phyloP scores from a whole-genome alignment of 2,888 invertebrate species.

The Mycalesis mineus region DNA sequence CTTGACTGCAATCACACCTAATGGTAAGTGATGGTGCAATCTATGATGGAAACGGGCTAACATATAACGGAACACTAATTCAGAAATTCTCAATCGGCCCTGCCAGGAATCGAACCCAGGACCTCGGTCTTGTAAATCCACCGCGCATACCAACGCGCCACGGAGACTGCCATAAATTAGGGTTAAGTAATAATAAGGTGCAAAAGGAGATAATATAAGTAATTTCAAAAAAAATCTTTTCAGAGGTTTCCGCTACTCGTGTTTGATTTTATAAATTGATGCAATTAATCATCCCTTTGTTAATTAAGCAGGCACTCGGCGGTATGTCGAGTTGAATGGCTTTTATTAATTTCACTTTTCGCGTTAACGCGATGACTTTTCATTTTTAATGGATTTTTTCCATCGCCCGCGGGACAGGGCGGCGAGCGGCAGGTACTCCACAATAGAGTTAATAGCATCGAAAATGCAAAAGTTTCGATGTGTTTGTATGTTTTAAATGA shows the following conservation, averaged over 20 bases:
- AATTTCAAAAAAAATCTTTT: neutral
- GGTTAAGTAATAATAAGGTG: too few species aligned
- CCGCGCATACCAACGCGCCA: too few species aligned
- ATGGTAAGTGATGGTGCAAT: too few species aligned
- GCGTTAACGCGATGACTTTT: conserved; percentile 6
- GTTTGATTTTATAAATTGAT: conserved; percentile 11
- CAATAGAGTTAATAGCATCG: neutral
- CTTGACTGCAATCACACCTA: too few species aligned
- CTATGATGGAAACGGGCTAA: too few species aligned
- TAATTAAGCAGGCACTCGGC: conserved; percentile 15
- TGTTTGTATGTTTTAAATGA: neutral
- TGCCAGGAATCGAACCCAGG: too few species aligned
- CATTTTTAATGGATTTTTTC: conserved; percentile 5
- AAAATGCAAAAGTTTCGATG: neutral
- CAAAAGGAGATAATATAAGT: too few species aligned
- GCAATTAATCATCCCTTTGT: conserved; percentile 14
- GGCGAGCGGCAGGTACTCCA: too few species aligned
- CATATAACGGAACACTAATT: too few species aligned
- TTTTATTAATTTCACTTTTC: conserved; percentile 14
- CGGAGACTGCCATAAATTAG: too few species aligned
- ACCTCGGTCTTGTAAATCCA: too few species aligned
- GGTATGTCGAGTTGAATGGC: conserved; percentile 8
- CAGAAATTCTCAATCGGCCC: too few species aligned
- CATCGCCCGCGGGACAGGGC: neutral
- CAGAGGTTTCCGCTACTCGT: neutral